These are phyloP conservation scores for Enchytraeus crypticus DNA, from an alignment of 2,888 invertebrate species.

Conservation along the genomic window DNA sequence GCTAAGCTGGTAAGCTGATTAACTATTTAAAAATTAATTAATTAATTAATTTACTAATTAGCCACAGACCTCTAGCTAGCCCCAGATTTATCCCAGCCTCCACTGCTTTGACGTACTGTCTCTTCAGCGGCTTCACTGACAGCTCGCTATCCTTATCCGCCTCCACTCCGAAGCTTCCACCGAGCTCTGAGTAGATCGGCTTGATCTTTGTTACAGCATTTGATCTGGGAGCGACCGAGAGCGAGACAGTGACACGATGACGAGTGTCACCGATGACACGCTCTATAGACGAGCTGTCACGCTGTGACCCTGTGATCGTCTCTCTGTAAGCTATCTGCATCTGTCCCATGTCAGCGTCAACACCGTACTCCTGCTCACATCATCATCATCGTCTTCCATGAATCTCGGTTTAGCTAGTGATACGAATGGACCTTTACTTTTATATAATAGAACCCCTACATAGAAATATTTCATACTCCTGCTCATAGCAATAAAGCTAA, in stretches of 20 bases:
- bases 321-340: conserved; percentile 87
- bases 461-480: no score
- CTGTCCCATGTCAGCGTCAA: conserved; percentile 81
- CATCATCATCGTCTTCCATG: no score
- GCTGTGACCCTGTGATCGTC: conserved; percentile 52
- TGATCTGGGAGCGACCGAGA: conserved; percentile 56
- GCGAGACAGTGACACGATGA: conserved; percentile 57
- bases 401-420: no score
- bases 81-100: conserved; percentile 60
- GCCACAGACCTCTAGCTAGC: conserved; percentile 29
- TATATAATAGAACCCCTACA: no score
- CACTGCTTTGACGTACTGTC: conserved; percentile 62
- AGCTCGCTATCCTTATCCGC: conserved; percentile 52
- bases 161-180: conserved; percentile 31
- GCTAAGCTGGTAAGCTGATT: no score
- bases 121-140: conserved; percentile 54
- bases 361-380: conserved; percentile 75
- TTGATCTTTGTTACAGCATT: conserved; percentile 21
- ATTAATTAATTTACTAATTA: no score
- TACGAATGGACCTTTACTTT: no score
- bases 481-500: no score
- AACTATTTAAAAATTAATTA: no score
- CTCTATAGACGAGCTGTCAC: conserved; percentile 53
- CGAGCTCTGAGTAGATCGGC: background rate
- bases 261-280: conserved; percentile 59